Evolutionary conservation across 1,140 invertebrate species (phyloP).

Genomic region (Melipona quadrifasciata): DNA sequence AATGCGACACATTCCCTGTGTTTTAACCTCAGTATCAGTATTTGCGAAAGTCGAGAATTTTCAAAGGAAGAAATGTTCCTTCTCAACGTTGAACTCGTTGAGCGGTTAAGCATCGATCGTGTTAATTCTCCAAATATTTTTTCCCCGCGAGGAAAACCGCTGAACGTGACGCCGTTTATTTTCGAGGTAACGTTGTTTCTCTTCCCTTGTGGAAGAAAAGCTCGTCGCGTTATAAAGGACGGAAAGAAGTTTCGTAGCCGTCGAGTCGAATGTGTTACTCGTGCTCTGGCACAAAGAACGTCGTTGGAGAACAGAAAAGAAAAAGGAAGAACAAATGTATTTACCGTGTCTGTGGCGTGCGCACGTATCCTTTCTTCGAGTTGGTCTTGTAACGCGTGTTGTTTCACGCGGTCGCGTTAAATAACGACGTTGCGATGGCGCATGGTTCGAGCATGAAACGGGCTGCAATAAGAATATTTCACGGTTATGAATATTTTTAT

Average conservation of each 20-base stretch:
- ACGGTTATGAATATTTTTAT: too few species aligned
- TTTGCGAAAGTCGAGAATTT: too few species aligned
- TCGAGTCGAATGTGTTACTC: not conserved
- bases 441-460: not conserved
- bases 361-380: not conserved
- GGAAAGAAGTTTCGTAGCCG: not conserved
- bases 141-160: not conserved
- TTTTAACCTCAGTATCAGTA: too few species aligned
- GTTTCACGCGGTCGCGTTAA: not conserved
- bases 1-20: too few species aligned
- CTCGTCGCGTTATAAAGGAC: constrained; percentile 7
- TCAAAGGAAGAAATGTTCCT: too few species aligned
- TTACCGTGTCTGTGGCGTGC: not conserved
- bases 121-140: constrained; percentile 4
- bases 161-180: constrained; percentile 4
- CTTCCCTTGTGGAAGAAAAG: not conserved
- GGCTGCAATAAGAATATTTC: not conserved
- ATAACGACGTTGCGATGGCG: not conserved
- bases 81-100: too few species aligned
- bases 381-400: not conserved
- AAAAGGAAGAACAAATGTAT: constrained; percentile 8
- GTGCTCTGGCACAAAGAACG: not conserved
- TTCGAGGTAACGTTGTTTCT: not conserved
- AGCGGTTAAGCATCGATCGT: too few species aligned
- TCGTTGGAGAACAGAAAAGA: not conserved